Evolutionary conservation across 92 coral and sea anemone species (phyloP).

Genomic region (Paragorgia papillata): DNA sequence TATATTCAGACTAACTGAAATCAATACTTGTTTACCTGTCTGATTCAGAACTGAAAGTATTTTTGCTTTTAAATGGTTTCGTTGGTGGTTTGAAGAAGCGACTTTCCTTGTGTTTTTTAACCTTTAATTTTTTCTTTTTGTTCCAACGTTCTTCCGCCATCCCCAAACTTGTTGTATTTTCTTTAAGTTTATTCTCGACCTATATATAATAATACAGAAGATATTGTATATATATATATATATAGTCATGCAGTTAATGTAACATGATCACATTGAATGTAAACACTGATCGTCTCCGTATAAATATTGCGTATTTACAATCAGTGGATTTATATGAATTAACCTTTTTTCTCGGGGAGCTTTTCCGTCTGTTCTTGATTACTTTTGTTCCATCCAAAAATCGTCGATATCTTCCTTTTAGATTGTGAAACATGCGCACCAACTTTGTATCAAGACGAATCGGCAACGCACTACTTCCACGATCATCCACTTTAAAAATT

Average conservation of each 20-base stretch:
- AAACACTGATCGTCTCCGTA: too few relatives aligned
- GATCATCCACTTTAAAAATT: slow-evolving; percentile 9
- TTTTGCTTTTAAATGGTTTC: not conserved
- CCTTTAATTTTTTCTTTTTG: not conserved
- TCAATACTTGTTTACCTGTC: not conserved
- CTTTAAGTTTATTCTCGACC: too few relatives aligned
- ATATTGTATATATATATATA: too few relatives aligned
- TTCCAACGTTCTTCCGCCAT: not conserved
- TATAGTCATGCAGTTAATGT: too few relatives aligned
- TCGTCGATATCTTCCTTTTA: not conserved
- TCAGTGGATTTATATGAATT: not conserved
- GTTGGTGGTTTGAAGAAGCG: not conserved
- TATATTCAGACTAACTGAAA: too few relatives aligned
- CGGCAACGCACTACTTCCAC: too few relatives aligned
- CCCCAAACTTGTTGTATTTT: not conserved
- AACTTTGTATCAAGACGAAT: not conserved
- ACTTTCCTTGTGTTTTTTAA: not conserved
- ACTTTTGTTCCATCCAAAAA: slow-evolving; percentile 5
- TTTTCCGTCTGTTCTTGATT: not conserved
- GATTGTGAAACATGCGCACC: not conserved
- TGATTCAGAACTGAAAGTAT: not conserved
- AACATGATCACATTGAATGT: too few relatives aligned
- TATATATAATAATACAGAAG: too few relatives aligned
- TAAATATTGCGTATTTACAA: too few relatives aligned
- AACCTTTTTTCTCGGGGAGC: too few relatives aligned